These are phyloP conservation scores for Sclerurus mexicanus DNA, from an alignment of 2,113 vertebrate genomes.

Conservation along the genomic window DNA sequence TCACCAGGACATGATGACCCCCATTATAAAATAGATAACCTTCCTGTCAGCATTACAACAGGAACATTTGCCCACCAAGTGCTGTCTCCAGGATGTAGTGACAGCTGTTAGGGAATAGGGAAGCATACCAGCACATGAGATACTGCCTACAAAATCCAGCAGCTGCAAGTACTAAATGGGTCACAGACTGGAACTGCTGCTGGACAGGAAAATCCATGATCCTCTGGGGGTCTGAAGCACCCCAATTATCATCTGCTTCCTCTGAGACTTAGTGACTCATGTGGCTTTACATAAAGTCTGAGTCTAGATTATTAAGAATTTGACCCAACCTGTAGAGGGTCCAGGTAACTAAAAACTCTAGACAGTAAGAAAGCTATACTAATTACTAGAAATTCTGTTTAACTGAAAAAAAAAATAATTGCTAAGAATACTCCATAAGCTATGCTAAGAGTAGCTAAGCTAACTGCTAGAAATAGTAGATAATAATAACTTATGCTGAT, in stretches of 20 bases:
- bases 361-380: neutral
- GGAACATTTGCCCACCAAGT: neutral
- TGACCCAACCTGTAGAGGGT: neutral
- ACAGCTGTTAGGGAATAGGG: neutral
- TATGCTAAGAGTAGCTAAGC: neutral
- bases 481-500: neutral
- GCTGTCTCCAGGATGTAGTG: neutral
- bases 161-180: neutral
- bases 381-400: neutral
- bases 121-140: rapidly evolving
- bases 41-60: neutral
- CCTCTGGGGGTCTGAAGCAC: neutral
- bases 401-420: neutral
- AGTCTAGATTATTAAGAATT: neutral
- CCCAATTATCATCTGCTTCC: neutral
- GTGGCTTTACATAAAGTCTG: neutral
- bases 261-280: neutral
- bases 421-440: neutral
- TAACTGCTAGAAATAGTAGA: neutral
- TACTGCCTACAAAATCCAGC: neutral
- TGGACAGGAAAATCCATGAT: rapidly evolving
- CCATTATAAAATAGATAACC: rapidly evolving
- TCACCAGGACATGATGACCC: neutral
- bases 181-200: neutral
- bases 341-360: neutral